Evolutionary conservation across 2,888 invertebrate species (phyloP).

Genomic region (Nebria brevicollis): DNA sequence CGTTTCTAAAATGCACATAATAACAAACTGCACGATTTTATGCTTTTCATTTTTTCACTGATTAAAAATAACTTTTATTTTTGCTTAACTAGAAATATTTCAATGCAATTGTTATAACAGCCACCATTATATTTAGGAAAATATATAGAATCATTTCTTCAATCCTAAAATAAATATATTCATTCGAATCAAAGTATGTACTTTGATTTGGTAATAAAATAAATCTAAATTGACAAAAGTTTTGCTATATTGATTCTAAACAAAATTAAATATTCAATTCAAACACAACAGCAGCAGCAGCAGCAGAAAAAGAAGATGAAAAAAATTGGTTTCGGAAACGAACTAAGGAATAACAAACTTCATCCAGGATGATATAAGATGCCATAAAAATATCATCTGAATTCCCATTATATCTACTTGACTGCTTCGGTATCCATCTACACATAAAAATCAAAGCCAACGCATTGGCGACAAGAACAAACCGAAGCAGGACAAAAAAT

Average conservation of each 20-base stretch:
- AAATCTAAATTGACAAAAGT: no score
- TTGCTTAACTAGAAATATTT: neutral
- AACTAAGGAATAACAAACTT: neutral
- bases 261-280: neutral
- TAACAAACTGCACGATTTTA: neutral
- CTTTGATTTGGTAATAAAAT: no score
- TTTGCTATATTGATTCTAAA: neutral
- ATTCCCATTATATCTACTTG: constrained; percentile 17
- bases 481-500: neutral
- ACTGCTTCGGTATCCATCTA: constrained; percentile 15
- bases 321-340: constrained; percentile 1
- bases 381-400: constrained; percentile 18
- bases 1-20: neutral
- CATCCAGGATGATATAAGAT: constrained; percentile 11
- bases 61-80: neutral
- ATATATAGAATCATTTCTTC: no score
- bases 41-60: neutral
- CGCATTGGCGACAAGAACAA: constrained; percentile 4
- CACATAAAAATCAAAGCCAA: constrained; percentile 17
- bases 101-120: neutral
- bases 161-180: no score
- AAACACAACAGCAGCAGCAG: neutral
- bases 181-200: no score
- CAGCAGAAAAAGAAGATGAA: neutral
- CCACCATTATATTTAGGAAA: no score